These are phyloP conservation scores for Watsonalla binaria DNA, from an alignment of 2,888 invertebrate genomes.

Conservation along the genomic window DNA sequence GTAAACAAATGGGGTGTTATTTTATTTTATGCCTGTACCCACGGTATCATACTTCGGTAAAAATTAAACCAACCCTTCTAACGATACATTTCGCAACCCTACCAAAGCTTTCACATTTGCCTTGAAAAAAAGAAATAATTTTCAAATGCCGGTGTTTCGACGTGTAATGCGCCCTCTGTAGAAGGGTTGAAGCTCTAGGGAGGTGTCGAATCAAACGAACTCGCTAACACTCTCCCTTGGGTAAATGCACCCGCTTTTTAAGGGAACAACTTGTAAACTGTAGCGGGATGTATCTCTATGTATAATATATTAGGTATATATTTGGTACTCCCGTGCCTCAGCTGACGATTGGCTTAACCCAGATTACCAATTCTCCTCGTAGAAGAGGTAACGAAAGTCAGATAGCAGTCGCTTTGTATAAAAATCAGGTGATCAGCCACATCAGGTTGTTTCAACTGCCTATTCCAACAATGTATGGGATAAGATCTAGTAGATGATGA, in stretches of 20 bases:
- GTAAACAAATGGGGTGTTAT: no score
- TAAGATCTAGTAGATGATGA: no score
- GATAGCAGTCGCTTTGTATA: no score
- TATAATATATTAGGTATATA: not conserved
- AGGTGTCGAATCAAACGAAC: constrained; percentile 72
- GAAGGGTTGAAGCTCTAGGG: constrained; percentile 64
- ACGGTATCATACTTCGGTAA: not conserved
- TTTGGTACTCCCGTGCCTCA: no score
- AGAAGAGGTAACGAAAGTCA: no score
- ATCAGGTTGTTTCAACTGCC: no score
- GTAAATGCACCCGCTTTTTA: constrained; percentile 51
- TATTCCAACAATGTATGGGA: no score
- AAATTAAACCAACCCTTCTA: constrained; percentile 4
- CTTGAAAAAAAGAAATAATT: constrained; percentile 1
- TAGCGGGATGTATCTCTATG: not conserved
- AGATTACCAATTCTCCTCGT: no score
- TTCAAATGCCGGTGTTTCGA: constrained; percentile 27
- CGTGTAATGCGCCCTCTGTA: constrained; percentile 22
- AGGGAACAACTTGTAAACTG: constrained; percentile 29
- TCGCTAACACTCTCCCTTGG: constrained; percentile 63
- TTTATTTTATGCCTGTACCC: no score
- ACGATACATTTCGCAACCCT: constrained; percentile 3
- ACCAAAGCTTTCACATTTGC: constrained; percentile 2
- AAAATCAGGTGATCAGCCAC: no score
- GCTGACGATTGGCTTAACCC: no score